A percentile compares a stretch with the other conserved stretches of the same genome.
Evolutionary conservation across 2,797 vertebrate genomes (phyloP).

Genomic region (Acanthiza pusilla): DNA sequence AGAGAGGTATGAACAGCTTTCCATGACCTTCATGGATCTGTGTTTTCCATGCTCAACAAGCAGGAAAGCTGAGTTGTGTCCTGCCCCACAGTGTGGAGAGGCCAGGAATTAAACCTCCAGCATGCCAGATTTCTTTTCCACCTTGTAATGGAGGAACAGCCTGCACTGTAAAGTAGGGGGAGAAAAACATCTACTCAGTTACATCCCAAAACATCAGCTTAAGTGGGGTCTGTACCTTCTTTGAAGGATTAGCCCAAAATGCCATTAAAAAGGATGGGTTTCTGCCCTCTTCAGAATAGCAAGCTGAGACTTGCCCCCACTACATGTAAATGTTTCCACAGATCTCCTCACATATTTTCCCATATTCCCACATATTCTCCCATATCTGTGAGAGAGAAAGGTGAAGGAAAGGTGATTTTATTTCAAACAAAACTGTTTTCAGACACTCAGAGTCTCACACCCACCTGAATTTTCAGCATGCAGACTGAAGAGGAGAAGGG

Average conservation of each 20-base stretch:
- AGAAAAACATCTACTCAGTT: background rate
- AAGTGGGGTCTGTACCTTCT: background rate
- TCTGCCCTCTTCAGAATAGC: background rate
- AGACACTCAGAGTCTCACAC: background rate
- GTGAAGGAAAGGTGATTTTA: background rate
- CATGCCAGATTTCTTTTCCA: background rate
- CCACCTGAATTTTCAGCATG: background rate
- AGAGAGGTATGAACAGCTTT: background rate
- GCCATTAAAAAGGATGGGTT: background rate
- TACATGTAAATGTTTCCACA: background rate
- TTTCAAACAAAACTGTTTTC: background rate
- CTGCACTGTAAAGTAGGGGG: background rate
- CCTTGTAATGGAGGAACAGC: background rate
- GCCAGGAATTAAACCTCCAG: background rate
- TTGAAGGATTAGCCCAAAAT: background rate
- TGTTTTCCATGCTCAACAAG: background rate
- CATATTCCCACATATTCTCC: background rate
- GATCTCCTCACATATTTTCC: background rate
- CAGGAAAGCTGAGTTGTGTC: background rate
- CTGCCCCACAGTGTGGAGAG: background rate
- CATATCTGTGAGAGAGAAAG: background rate
- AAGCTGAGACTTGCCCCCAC: background rate
- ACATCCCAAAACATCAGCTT: background rate
- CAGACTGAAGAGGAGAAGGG: background rate
- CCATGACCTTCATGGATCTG: background rate